Evolutionary conservation across 2,888 invertebrate species (phyloP).

Genomic region (Pseudanteris insignis): DNA sequence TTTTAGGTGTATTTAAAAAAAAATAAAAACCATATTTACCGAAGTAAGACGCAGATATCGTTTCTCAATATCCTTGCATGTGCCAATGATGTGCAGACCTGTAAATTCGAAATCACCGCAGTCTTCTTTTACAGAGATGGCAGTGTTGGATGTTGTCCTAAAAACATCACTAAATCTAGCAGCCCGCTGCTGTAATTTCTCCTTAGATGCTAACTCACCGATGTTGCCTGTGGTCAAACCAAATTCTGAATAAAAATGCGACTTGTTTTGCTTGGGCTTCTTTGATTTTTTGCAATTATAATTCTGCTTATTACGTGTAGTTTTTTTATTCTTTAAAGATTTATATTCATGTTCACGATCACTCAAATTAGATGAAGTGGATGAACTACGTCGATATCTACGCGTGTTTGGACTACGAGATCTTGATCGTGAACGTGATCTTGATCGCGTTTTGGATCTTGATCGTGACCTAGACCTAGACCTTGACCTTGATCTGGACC

Average conservation of each 20-base stretch:
- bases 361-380: conserved; percentile 59
- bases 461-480: conserved; percentile 62
- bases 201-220: conserved; percentile 77
- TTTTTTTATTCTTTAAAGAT: conserved; percentile 56
- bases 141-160: conserved; percentile 66
- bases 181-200: conserved; percentile 86
- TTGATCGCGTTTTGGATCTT: conserved; percentile 61
- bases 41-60: conserved; percentile 92
- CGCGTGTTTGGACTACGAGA: conserved; percentile 60
- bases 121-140: conserved; percentile 67
- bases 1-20: too few species aligned
- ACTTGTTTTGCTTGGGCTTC: conserved; percentile 67
- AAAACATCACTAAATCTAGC: conserved; percentile 80
- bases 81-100: conserved; percentile 91
- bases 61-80: conserved; percentile 94
- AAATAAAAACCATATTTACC: conserved; percentile 56
- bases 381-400: conserved; percentile 60
- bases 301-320: conserved; percentile 49
- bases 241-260: conserved; percentile 75
- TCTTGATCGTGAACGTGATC: conserved; percentile 61
- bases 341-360: conserved; percentile 62
- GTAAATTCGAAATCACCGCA: conserved; percentile 83
- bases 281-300: conserved; percentile 49
- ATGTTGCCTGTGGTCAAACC: conserved; percentile 71
- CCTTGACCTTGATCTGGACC: conserved; percentile 55